A percentile compares a stretch with the other conserved stretches of the same genome.
Conservation (phyloP, 2,113 vertebrate genomes). For the Cyanoliseus patagonus region DNA sequence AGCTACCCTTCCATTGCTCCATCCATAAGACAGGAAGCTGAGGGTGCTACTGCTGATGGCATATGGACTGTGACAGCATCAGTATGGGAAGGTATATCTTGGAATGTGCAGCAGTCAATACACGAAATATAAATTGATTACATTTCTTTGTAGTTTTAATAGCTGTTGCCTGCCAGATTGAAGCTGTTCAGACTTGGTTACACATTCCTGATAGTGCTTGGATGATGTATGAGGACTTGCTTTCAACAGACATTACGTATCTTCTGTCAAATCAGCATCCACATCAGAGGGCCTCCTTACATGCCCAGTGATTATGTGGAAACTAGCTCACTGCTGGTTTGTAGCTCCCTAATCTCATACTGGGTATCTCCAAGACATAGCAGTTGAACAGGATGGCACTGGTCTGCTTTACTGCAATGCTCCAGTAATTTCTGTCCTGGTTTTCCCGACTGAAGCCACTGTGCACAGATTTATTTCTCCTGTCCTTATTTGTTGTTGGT, state of each 20-base stretch:
- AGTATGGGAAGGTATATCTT: background rate
- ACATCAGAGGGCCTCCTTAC: background rate
- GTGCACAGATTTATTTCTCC: background rate
- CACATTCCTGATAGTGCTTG: background rate
- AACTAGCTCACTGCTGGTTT: background rate
- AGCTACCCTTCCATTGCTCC: background rate
- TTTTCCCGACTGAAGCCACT: background rate
- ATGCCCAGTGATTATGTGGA: background rate
- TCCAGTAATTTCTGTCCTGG: background rate
- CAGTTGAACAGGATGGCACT: background rate
- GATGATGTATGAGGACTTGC: background rate
- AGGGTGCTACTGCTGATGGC: background rate
- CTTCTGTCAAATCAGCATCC: background rate
- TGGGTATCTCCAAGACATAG: background rate
- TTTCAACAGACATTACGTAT: background rate
- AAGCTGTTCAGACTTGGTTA: slow-evolving; percentile 5
- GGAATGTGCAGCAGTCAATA: slow-evolving; percentile 31
- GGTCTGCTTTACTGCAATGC: background rate
- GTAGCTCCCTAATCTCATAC: background rate
- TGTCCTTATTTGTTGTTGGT: background rate
- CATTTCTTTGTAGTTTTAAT: slow-evolving; percentile 8
- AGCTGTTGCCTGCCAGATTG: background rate
- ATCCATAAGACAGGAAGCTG: background rate
- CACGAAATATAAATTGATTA: background rate
- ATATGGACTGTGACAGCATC: background rate